A percentile compares a stretch with the other conserved stretches of the same genome.
Evolutionary conservation across 2,113 vertebrate genomes (phyloP).

Genomic region (Chaetodon trifascialis): DNA sequence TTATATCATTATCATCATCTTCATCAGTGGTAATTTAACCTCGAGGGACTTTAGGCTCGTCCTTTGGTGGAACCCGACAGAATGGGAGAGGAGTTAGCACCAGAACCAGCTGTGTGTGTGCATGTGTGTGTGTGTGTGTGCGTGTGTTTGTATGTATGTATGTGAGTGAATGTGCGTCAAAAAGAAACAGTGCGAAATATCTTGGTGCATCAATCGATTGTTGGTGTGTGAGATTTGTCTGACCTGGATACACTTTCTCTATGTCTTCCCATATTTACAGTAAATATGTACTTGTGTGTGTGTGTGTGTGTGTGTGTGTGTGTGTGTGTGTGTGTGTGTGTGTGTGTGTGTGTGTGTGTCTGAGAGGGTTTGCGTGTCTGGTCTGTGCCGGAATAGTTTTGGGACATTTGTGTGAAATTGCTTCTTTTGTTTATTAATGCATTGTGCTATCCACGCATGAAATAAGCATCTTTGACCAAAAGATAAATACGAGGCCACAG

Average conservation of each 20-base stretch:
- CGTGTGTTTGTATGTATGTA: not conserved
- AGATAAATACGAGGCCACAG: constrained; percentile 57
- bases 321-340: constrained; percentile 35
- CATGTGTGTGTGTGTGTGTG: constrained; percentile 5
- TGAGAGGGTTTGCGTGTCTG: constrained; percentile 16
- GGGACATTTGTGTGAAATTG: constrained; percentile 75
- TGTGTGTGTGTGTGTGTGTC: constrained; percentile 51
- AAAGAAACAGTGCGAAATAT: not conserved
- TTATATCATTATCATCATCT: constrained; percentile 76
- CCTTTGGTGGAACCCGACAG: constrained; percentile 68
- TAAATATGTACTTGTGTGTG: constrained; percentile 51
- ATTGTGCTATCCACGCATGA: constrained; percentile 68
- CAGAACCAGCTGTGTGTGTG: constrained; percentile 61
- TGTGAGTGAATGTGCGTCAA: not conserved
- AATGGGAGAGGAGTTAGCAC: constrained; percentile 61
- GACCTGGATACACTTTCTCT: constrained; percentile 52
- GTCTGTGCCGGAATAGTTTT: constrained; percentile 46
- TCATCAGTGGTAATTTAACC: constrained; percentile 70
- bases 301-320: constrained; percentile 44
- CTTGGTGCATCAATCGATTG: constrained; percentile 38
- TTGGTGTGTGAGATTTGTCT: constrained; percentile 49
- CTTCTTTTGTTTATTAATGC: constrained; percentile 50
- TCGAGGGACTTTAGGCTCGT: constrained; percentile 70
- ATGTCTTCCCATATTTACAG: constrained; percentile 73
- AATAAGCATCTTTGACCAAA: constrained; percentile 61